Percentiles rank a stretch among this genome's conserved stretches.
Conservation (phyloP, 2,113 vertebrate species). For the Symphodus melops region DNA sequence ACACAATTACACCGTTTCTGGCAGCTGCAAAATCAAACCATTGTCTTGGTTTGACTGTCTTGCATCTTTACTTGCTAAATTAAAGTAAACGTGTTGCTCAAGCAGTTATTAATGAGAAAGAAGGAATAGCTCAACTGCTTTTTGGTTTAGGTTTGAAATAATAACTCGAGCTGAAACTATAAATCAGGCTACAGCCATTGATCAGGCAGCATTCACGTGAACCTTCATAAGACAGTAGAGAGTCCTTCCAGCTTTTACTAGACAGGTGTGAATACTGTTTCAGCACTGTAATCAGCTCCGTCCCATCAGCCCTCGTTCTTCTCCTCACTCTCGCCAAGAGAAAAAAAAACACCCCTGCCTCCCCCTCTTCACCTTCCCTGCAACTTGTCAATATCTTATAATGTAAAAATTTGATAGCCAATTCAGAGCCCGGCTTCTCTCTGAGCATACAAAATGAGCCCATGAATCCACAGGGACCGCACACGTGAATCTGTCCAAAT, state of each 20-base stretch:
- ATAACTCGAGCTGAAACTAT: too few species aligned
- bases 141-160: too few species aligned
- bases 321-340: constrained; percentile 37
- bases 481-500: constrained; percentile 58
- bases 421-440: constrained; percentile 61
- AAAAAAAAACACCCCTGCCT: constrained; percentile 30
- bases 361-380: constrained; percentile 26
- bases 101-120: constrained; percentile 1
- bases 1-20: too few species aligned
- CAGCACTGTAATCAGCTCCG: constrained; percentile 62
- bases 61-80: not conserved
- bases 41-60: constrained; percentile 11
- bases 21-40: constrained; percentile 1
- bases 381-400: constrained; percentile 79
- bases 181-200: not conserved
- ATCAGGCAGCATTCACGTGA: not conserved
- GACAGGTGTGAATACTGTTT: constrained; percentile 45
- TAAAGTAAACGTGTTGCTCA: constrained; percentile 17
- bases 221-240: constrained; percentile 1
- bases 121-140: not conserved
- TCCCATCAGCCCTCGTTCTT: constrained; percentile 50
- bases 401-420: constrained; percentile 79
- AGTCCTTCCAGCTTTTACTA: constrained; percentile 34
- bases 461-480: constrained; percentile 44
- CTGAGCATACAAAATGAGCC: constrained; percentile 71